Conservation (phyloP, 2,797 vertebrate genomes). For the Anas flavirostris region DNA sequence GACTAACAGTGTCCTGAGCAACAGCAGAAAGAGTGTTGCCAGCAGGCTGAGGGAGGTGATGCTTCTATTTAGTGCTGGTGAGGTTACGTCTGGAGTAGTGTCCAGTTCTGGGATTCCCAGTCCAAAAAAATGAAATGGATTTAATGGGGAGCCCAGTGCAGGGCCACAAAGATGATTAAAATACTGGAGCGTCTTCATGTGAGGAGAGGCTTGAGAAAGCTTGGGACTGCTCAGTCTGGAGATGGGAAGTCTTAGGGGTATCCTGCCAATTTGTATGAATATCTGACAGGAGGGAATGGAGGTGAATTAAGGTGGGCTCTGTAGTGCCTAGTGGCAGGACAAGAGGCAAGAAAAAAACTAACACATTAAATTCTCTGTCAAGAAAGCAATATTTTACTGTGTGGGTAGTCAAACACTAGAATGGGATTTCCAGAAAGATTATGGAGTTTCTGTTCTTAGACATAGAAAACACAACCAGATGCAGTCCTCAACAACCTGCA, state of each 20-base stretch:
- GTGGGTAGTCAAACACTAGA: neutral
- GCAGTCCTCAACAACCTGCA: neutral
- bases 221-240: neutral
- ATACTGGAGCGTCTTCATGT: accelerated
- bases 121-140: accelerated
- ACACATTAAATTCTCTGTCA: neutral
- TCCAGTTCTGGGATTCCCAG: neutral
- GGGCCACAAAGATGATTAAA: neutral
- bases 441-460: neutral
- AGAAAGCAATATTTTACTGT: neutral
- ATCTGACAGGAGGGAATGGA: neutral
- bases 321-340: neutral
- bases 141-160: neutral
- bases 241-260: neutral
- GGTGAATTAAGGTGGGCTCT: neutral
- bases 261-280: neutral
- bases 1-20: neutral
- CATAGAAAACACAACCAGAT: accelerated
- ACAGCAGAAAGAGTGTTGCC: neutral
- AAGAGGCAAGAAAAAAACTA: neutral
- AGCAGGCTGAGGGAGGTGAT: neutral
- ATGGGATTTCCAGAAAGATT: neutral
- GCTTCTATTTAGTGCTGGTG: neutral
- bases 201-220: neutral
- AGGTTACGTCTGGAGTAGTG: neutral